Evolutionary conservation across 2,797 vertebrate species (phyloP).

Genomic region (Gymnothorax reevesii): DNA sequence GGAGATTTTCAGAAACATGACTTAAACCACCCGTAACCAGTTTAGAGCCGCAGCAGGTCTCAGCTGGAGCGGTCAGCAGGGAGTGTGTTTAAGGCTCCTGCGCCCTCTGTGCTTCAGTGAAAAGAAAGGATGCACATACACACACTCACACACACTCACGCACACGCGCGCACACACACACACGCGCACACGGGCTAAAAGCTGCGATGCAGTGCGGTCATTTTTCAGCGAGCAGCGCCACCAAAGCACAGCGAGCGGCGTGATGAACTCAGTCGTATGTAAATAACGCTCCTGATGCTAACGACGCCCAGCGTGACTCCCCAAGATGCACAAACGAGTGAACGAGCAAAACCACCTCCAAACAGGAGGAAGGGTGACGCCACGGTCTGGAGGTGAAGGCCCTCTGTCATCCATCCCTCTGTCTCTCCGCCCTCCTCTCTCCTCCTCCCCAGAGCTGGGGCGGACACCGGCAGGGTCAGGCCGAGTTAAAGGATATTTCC

Average conservation of each 20-base stretch:
- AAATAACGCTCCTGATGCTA: not conserved
- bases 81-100: not conserved
- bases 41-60: too few species aligned
- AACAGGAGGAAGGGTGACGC: not conserved
- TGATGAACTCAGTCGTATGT: not conserved
- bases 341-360: not conserved
- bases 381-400: not conserved
- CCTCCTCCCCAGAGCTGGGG: not conserved
- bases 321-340: not conserved
- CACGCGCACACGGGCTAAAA: not conserved
- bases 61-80: too few species aligned
- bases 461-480: not conserved
- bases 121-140: not conserved
- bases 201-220: not conserved
- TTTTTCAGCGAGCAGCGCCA: not conserved
- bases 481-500: not conserved
- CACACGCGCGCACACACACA: not conserved
- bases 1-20: too few species aligned
- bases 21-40: too few species aligned
- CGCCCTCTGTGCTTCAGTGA: not conserved
- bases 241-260: not conserved
- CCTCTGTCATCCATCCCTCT: not conserved
- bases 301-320: not conserved
- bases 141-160: not conserved
- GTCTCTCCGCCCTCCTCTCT: not conserved